A percentile compares a stretch with the other conserved stretches of the same genome.
phyloP scores from a whole-genome alignment of 2,888 invertebrate species.

The Mesopsocus fuscifrons region DNA sequence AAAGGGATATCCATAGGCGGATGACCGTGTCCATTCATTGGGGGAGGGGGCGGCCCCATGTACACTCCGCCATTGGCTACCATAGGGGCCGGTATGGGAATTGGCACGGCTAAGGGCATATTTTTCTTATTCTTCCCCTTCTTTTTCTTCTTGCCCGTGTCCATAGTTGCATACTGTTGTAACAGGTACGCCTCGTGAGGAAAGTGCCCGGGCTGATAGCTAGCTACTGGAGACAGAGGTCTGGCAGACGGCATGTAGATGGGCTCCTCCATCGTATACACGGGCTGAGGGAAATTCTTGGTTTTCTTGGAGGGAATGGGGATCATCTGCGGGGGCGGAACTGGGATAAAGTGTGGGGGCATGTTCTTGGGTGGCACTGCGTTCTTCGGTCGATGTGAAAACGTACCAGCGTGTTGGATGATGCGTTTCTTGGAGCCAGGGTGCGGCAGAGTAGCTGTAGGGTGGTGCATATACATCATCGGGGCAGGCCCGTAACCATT shows the following conservation, averaged over 20 bases:
- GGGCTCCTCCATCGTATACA: constrained; percentile 24
- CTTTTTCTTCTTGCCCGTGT: constrained; percentile 22
- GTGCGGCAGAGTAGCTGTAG: constrained; percentile 18
- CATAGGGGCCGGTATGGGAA: constrained; percentile 15
- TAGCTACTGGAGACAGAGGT: constrained; percentile 35
- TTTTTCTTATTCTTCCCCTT: constrained; percentile 18
- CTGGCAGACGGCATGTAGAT: constrained; percentile 35
- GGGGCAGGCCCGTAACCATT: constrained; percentile 19
- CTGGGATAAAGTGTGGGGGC: constrained; percentile 17
- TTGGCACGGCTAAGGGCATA: constrained; percentile 32
- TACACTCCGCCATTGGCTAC: constrained; percentile 15
- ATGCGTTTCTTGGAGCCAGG: constrained; percentile 16
- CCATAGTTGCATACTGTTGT: constrained; percentile 35
- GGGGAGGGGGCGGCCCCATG: constrained; percentile 18
- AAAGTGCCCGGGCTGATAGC: constrained; percentile 39
- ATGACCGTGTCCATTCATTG: constrained; percentile 26
- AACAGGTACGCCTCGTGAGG: constrained; percentile 36
- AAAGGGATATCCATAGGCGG: constrained; percentile 13
- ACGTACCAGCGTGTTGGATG: constrained; percentile 16
- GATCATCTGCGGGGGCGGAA: constrained; percentile 20
- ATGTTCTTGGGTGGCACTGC: constrained; percentile 15
- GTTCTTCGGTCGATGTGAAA: constrained; percentile 16
- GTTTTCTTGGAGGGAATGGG: constrained; percentile 23
- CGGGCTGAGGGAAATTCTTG: constrained; percentile 24
- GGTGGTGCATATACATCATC: constrained; percentile 22